A percentile compares a stretch with the other conserved stretches of the same genome.
phyloP scores from a whole-genome alignment of 2,113 vertebrate species.

The Chloropsis cyanopogon region DNA sequence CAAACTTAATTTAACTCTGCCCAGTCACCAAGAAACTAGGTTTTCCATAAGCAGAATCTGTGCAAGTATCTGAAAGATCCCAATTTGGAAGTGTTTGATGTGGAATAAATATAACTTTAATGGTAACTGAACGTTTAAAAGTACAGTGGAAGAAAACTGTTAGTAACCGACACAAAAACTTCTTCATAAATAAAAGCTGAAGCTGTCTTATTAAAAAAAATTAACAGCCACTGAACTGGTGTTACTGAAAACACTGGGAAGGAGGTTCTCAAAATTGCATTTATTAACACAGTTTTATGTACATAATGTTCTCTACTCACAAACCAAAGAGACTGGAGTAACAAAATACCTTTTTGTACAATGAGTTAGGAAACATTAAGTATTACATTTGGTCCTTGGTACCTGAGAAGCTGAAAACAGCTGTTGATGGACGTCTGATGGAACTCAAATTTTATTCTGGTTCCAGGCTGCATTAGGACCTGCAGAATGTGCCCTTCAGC shows the following conservation, averaged over 20 bases:
- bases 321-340: conserved; percentile 61
- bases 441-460: conserved; percentile 39
- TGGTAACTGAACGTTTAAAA: background rate
- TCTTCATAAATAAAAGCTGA: background rate
- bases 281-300: conserved; percentile 72
- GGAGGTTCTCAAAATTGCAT: conserved; percentile 59
- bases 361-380: conserved; percentile 56
- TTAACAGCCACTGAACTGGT: background rate
- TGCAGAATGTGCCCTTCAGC: background rate
- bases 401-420: conserved; percentile 78
- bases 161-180: background rate
- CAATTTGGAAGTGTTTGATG: background rate
- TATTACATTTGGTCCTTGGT: conserved; percentile 74
- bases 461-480: background rate
- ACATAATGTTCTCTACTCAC: conserved; percentile 62
- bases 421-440: conserved; percentile 47
- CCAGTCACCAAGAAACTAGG: background rate
- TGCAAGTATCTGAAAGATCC: background rate
- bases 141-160: background rate
- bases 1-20: background rate
- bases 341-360: conserved; percentile 71
- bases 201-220: background rate
- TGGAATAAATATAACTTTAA: background rate
- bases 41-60: background rate
- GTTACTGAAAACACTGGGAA: conserved; percentile 49